These are phyloP conservation scores for Pristionchus exspectatus DNA, from an alignment of 2,888 invertebrate species.

Conservation along the genomic window DNA sequence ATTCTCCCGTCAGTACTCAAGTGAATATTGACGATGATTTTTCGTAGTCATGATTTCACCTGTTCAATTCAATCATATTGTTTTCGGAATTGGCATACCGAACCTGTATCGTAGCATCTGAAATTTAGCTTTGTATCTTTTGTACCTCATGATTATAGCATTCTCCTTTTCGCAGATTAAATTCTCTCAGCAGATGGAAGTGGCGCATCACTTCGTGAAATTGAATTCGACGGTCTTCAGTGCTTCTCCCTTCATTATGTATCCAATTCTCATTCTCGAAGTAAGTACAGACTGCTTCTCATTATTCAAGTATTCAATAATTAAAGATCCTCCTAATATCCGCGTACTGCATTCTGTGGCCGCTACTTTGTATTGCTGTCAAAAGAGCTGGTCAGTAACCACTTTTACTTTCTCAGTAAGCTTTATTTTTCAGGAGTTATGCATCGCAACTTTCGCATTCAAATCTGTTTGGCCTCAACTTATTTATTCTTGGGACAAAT, in stretches of 20 bases:
- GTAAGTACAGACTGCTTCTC: neutral
- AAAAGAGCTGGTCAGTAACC: neutral
- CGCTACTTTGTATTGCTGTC: neutral
- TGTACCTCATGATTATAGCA: neutral
- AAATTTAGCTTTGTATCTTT: neutral
- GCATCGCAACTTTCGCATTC: constrained; percentile 35
- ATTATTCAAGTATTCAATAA: neutral
- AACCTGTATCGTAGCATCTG: neutral
- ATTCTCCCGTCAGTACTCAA: neutral
- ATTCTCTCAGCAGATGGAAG: neutral
- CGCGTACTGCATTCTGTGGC: neutral
- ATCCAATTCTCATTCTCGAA: neutral
- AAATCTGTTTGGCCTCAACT: neutral
- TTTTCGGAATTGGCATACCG: neutral
- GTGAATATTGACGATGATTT: neutral
- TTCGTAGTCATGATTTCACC: neutral
- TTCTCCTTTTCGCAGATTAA: neutral
- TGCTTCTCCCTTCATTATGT: neutral
- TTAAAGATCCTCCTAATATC: neutral
- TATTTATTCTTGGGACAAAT: neutral
- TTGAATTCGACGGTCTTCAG: neutral
- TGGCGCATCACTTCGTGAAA: constrained; percentile 11
- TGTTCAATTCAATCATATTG: neutral
- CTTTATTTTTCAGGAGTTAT: neutral
- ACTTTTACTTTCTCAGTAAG: neutral